Percentiles rank a stretch among this genome's conserved stretches.
Conservation (phyloP, 2,113 vertebrate genomes). For the Ciconia stormi region DNA sequence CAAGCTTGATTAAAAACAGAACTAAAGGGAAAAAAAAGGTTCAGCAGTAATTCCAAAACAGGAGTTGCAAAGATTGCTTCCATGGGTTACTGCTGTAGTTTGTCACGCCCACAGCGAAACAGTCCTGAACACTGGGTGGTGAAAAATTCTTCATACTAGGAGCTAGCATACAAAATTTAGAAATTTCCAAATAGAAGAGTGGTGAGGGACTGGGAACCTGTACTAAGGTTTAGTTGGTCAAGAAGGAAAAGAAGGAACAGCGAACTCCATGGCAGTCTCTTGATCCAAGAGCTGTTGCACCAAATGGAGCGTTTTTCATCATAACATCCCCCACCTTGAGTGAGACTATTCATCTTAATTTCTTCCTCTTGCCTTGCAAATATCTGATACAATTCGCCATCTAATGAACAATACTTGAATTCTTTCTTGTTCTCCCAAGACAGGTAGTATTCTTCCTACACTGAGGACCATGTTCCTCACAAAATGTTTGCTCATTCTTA, state of each 20-base stretch:
- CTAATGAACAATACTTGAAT: background rate
- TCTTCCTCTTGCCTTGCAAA: background rate
- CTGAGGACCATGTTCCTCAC: background rate
- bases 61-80: background rate
- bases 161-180: background rate
- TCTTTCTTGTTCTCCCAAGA: background rate
- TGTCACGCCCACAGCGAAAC: background rate
- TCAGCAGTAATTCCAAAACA: constrained; percentile 4
- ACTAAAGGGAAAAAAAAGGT: background rate
- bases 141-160: background rate
- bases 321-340: background rate
- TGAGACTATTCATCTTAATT: background rate
- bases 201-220: background rate
- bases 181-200: background rate
- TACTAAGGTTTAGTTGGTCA: background rate
- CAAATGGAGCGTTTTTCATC: background rate
- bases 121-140: background rate
- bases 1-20: constrained; percentile 58
- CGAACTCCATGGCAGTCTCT: background rate
- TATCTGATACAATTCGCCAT: background rate
- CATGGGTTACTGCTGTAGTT: background rate
- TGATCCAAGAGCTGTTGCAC: background rate
- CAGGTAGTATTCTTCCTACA: background rate
- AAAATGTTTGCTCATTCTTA: background rate
- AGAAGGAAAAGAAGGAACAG: background rate